These are phyloP conservation scores for Meriones unguiculatus DNA, from an alignment of 2,113 vertebrate species.

Conservation along the genomic window DNA sequence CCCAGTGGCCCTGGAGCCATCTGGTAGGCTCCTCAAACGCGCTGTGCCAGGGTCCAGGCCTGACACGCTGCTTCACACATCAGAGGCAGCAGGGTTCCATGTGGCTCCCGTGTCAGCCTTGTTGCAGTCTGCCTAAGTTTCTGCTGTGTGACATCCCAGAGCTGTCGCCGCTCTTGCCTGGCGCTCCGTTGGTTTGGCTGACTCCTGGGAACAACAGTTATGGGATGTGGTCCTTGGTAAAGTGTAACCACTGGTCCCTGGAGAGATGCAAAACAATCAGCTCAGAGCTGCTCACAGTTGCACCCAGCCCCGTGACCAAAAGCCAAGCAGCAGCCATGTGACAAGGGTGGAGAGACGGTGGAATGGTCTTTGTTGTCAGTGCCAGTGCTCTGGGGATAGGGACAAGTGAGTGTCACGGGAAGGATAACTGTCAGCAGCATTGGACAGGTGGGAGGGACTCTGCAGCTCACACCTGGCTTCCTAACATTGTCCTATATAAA, in stretches of 20 bases:
- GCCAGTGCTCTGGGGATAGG: not conserved
- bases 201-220: not conserved
- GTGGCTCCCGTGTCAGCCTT: not conserved
- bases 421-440: not conserved
- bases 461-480: not conserved
- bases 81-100: not conserved
- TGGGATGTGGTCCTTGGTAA: not conserved
- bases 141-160: not conserved
- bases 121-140: not conserved
- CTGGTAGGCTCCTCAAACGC: not conserved
- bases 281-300: not conserved
- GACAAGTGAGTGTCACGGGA: not conserved
- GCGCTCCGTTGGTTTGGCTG: not conserved
- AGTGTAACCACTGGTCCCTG: not conserved
- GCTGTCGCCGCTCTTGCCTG: not conserved
- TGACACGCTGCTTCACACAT: rapidly evolving
- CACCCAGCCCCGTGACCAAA: not conserved
- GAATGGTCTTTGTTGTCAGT: not conserved
- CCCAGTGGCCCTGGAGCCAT: not conserved
- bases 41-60: not conserved
- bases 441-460: too few relatives aligned
- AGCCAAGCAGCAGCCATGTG: not conserved
- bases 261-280: not conserved
- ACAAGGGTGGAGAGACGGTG: not conserved
- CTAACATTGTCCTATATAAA: not conserved